Conservation (phyloP, 2,888 invertebrate genomes). For the Papilio protenor region DNA sequence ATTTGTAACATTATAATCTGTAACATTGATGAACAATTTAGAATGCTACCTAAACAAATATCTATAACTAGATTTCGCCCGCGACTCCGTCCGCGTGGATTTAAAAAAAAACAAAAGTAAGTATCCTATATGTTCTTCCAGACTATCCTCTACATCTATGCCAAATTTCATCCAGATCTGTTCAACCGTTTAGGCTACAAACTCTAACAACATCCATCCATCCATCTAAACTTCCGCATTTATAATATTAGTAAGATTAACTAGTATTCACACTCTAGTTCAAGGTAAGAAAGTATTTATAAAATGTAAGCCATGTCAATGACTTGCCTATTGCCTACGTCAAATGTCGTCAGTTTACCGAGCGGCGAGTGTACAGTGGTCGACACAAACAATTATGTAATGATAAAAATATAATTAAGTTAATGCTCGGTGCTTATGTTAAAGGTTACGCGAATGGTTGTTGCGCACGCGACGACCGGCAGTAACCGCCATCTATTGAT, state of each 20-base stretch:
- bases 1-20: slow-evolving; percentile 14
- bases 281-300: not conserved
- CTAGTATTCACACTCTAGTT: not conserved
- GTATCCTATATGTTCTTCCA: too few species aligned
- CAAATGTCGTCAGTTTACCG: not conserved
- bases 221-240: too few species aligned
- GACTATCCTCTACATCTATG: too few species aligned
- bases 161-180: too few species aligned
- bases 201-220: too few species aligned
- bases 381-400: slow-evolving; percentile 10
- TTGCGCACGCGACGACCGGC: slow-evolving; percentile 3
- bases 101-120: too few species aligned
- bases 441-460: slow-evolving; percentile 13
- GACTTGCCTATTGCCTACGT: not conserved
- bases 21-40: not conserved
- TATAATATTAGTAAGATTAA: too few species aligned
- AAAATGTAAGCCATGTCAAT: not conserved
- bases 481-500: slow-evolving; percentile 8
- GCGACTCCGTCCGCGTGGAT: too few species aligned
- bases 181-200: too few species aligned
- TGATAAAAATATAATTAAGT: slow-evolving; percentile 27
- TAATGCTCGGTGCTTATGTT: slow-evolving; percentile 13
- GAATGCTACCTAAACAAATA: not conserved
- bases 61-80: not conserved
- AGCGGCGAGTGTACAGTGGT: not conserved